phyloP scores from a whole-genome alignment of 2,113 vertebrate species.

The Probosciger aterrimus region DNA sequence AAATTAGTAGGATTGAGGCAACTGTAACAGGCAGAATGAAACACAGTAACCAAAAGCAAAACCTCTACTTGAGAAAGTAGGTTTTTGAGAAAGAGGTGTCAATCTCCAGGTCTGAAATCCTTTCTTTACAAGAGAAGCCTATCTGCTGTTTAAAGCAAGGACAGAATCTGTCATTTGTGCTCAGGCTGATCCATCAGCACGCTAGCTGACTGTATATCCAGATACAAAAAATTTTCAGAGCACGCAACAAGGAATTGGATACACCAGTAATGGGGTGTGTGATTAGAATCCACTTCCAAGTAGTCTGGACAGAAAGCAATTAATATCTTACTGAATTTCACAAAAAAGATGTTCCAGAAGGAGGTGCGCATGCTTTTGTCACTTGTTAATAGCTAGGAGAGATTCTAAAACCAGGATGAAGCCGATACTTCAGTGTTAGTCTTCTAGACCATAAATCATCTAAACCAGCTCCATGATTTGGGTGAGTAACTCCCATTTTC shows the following conservation, averaged over 20 bases:
- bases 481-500: neutral
- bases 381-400: neutral
- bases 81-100: neutral
- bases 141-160: neutral
- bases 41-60: neutral
- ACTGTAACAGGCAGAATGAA: neutral
- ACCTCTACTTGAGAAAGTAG: neutral
- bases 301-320: neutral
- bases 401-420: neutral
- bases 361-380: neutral
- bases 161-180: neutral
- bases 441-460: neutral
- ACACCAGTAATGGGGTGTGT: neutral
- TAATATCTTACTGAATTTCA: neutral
- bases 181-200: neutral
- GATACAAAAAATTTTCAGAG: neutral
- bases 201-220: neutral
- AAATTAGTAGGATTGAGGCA: neutral
- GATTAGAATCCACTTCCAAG: neutral
- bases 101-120: neutral
- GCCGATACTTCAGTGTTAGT: neutral
- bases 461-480: neutral
- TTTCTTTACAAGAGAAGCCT: neutral
- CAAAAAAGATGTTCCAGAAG: neutral
- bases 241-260: neutral